phyloP scores from a whole-genome alignment of 2,797 vertebrate species.

The Phataginus tricuspis region DNA sequence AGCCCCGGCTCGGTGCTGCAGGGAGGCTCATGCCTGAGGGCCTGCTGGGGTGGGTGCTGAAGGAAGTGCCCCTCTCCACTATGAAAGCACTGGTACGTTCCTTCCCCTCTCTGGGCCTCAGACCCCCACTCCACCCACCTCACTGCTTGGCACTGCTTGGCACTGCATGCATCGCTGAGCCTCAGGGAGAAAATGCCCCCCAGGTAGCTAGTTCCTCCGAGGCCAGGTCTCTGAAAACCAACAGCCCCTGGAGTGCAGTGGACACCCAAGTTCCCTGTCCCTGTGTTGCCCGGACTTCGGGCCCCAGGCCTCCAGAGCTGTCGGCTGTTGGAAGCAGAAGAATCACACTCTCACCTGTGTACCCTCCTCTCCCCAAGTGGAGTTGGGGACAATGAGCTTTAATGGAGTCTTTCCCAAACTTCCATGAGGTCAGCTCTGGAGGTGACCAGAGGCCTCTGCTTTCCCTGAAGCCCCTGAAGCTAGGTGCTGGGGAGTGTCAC shows the following conservation, averaged over 20 bases:
- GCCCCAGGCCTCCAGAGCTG: neutral
- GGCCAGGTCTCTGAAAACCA: neutral
- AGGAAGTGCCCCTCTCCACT: too few species aligned
- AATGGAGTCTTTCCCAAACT: neutral
- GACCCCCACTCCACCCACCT: accelerated
- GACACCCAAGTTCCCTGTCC: neutral
- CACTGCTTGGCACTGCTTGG: too few species aligned
- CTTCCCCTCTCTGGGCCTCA: neutral
- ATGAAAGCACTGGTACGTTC: neutral
- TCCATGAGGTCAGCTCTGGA: neutral
- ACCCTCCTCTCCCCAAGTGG: neutral
- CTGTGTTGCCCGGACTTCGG: neutral
- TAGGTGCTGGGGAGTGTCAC: too few species aligned
- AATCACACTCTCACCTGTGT: neutral
- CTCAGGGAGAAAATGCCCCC: neutral
- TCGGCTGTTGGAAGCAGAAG: neutral
- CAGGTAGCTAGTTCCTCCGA: neutral
- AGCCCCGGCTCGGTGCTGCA: too few species aligned
- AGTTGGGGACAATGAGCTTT: neutral
- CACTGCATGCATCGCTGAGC: neutral
- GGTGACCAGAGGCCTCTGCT: neutral
- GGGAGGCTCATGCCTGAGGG: too few species aligned
- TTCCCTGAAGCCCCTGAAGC: too few species aligned
- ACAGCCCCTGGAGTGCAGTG: neutral
- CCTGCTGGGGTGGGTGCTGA: too few species aligned